Evolutionary conservation across 2,113 vertebrate genomes (phyloP), one percentile per base, ranked within the genome.

Genomic region (Antennarius striatus): DNA sequence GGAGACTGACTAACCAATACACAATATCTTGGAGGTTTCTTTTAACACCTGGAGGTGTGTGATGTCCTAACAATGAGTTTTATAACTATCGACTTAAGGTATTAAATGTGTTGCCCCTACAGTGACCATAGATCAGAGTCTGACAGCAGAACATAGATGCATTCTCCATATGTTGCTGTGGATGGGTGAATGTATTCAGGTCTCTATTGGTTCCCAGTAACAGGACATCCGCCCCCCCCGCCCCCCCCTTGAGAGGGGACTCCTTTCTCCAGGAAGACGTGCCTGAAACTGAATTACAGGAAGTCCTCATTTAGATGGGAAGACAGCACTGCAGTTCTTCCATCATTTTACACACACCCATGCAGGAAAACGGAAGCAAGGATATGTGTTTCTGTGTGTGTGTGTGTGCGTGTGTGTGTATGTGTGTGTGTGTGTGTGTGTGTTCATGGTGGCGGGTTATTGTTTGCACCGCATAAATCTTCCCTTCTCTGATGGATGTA

Each of bases 291-390:
- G 95, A 98, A 99, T 99, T 91, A 95, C 89, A 95, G 96, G 97
- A 98, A 99, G 96, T 96, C 93, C 94, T 94, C 92, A 91, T 96
- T 95, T 95, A 96, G 95, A 95, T 93, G 91, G 92, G 96, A 94
- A 92, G 92, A 79, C 62, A 62, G 63, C 91, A 92, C 94, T 92
- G 92, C 92, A 90, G 93, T 91, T 91, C 93, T 65, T 76, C 92
- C 90, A 86, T 92, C 92, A 91, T 93, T 93, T 93, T 62, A 63
- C 64, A 57, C 63, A 72, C 63, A 70, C 58, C 51, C 71, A 68
- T 89, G 77, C 92, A 94, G 94, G 96, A 97, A 97, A 93, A 77
- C 85, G 94, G 94, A 86, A 79, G 71, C 12, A 10, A 63, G 63
- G 70, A 56, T 56, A 50, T 51, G 42, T 5, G 32, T 36, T 22